phyloP scores from a whole-genome alignment of 1,140 invertebrate genomes.

The Alviniconcha marisindica region DNA sequence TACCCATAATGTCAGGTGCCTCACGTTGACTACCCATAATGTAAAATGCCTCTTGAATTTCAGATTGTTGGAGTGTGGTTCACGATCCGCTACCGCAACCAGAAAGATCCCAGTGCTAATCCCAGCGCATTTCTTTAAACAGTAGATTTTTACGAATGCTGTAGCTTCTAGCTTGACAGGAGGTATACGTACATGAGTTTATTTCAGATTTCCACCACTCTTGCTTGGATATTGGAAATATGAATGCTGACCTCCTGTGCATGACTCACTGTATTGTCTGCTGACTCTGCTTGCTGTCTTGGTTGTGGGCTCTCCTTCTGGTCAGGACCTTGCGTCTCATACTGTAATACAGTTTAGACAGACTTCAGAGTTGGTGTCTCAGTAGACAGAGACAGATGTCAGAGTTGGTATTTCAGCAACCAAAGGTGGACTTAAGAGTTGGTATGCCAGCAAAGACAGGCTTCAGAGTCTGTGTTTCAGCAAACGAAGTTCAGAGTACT shows the following conservation, averaged over 20 bases:
- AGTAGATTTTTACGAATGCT: not conserved
- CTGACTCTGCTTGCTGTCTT: not conserved
- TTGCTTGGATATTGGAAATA: not conserved
- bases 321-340: too few species aligned
- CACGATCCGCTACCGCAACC: constrained; percentile 96
- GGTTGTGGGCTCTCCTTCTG: not conserved
- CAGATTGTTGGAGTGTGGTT: constrained; percentile 98
- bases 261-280: not conserved
- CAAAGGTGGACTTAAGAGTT: too few species aligned
- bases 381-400: too few species aligned
- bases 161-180: not conserved
- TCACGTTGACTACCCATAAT: too few species aligned
- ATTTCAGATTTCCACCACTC: not conserved
- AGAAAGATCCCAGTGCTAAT: constrained; percentile 96
- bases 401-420: too few species aligned
- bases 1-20: too few species aligned
- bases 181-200: not conserved
- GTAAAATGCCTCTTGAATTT: constrained; percentile 49
- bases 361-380: too few species aligned
- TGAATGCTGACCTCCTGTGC: not conserved
- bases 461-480: too few species aligned
- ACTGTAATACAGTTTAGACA: too few species aligned
- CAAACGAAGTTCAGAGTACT: too few species aligned
- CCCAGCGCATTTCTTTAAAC: constrained; percentile 95
- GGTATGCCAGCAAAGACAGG: too few species aligned